phyloP scores from a whole-genome alignment of 1,140 invertebrate genomes.

The Hetaerina americana region DNA sequence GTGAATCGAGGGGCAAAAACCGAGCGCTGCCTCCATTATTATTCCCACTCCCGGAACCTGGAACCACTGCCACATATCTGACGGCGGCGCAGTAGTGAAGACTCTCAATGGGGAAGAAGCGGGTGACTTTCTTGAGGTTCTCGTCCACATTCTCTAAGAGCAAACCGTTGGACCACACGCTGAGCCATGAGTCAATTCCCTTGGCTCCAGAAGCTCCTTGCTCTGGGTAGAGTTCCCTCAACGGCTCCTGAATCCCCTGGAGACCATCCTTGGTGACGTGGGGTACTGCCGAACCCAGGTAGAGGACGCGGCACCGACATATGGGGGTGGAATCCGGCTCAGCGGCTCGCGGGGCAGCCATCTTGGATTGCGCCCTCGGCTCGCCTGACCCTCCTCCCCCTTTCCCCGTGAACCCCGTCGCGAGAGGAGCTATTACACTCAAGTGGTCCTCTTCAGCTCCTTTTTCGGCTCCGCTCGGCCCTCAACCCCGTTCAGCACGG shows the following conservation, averaged over 20 bases:
- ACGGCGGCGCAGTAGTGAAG: constrained; percentile 97
- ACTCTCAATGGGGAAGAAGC: constrained; percentile 94
- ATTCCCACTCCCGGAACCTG: constrained; percentile 32
- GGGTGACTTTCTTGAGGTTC: constrained; percentile 81
- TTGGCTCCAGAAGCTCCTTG: constrained; percentile 70
- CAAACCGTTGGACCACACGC: constrained; percentile 93
- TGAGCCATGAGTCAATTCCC: constrained; percentile 94
- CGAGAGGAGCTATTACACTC: background rate
- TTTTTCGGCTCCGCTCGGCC: background rate
- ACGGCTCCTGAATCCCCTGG: constrained; percentile 92
- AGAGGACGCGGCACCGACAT: constrained; percentile 92
- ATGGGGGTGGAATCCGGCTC: constrained; percentile 64
- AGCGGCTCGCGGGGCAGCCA: constrained; percentile 3
- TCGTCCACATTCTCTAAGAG: constrained; percentile 94
- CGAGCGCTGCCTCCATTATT: constrained; percentile 46
- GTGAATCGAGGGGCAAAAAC: constrained; percentile 92
- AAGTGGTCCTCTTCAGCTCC: background rate
- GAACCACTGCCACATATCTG: constrained; percentile 47
- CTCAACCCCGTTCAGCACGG: background rate
- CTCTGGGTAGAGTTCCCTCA: constrained; percentile 91
- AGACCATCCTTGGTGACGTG: constrained; percentile 95
- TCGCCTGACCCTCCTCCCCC: background rate
- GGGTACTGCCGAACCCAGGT: constrained; percentile 92
- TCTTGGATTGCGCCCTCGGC: background rate
- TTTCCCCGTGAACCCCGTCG: background rate